Percentiles rank a stretch among this genome's conserved stretches.
Evolutionary conservation across 1,140 invertebrate species (phyloP).

Genomic region (Calycopis cecrops): DNA sequence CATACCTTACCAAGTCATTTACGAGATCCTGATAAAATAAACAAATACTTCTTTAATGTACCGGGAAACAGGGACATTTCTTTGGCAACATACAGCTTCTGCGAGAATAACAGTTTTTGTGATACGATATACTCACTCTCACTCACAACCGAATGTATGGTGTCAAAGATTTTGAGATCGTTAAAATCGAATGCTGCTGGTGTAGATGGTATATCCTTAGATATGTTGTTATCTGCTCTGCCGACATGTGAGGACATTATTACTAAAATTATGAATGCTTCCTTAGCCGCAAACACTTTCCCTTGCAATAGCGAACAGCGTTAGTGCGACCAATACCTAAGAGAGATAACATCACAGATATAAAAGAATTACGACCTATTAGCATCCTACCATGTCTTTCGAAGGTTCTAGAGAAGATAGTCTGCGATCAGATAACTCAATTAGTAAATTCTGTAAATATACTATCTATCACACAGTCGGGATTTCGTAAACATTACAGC

Average conservation of each 20-base stretch:
- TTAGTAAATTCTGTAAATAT: slow-evolving; percentile 12
- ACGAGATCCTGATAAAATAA: neutral
- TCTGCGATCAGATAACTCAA: slow-evolving; percentile 8
- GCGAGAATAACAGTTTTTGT: slow-evolving; percentile 2
- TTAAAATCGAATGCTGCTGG: slow-evolving; percentile 19
- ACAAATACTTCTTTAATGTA: neutral
- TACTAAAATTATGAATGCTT: slow-evolving; percentile 15
- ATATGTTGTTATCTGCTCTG: slow-evolving; percentile 18
- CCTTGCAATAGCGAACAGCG: slow-evolving; percentile 15
- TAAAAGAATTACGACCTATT: slow-evolving; percentile 19
- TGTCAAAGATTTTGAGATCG: neutral
- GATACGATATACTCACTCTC: neutral
- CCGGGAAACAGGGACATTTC: neutral
- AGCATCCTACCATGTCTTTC: slow-evolving; percentile 19
- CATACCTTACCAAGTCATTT: neutral
- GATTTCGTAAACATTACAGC: neutral
- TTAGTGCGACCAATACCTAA: slow-evolving; percentile 19
- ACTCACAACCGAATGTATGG: neutral
- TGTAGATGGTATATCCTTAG: slow-evolving; percentile 13
- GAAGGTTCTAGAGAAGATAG: slow-evolving; percentile 17
- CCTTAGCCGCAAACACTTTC: slow-evolving; percentile 14
- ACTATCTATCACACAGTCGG: neutral
- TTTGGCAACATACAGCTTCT: neutral
- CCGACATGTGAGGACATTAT: slow-evolving; percentile 9
- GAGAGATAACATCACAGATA: neutral